Percentiles rank a stretch among this genome's conserved stretches.
These are phyloP conservation scores for Porites evermanni DNA, from an alignment of 92 coral and sea anemone species.

Conservation along the genomic window DNA sequence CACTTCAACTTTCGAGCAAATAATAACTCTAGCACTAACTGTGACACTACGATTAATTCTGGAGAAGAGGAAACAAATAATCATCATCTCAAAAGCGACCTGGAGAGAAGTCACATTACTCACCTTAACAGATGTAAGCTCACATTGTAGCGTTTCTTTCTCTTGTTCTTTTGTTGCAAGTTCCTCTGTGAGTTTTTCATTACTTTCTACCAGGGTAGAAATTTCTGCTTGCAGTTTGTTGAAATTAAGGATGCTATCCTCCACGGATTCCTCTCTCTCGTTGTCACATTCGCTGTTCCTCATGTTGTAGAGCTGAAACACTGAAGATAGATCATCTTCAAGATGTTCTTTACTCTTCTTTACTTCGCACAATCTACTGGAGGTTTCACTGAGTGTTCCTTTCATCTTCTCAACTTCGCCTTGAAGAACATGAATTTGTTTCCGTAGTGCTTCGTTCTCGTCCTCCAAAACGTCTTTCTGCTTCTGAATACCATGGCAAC, in stretches of 20 bases:
- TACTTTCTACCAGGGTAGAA: constrained; percentile 69
- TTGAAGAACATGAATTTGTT: constrained; percentile 59
- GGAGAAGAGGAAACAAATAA: not conserved
- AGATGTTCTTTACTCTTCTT: constrained; percentile 70
- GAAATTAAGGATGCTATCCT: constrained; percentile 10
- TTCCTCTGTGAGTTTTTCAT: constrained; percentile 70
- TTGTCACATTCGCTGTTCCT: constrained; percentile 5
- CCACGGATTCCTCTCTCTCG: not conserved
- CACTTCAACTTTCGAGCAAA: too few species aligned
- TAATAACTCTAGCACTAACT: too few species aligned
- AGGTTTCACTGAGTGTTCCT: constrained; percentile 71
- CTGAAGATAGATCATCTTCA: constrained; percentile 82
- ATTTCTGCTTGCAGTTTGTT: constrained; percentile 60
- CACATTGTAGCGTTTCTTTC: constrained; percentile 58
- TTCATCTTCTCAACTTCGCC: constrained; percentile 66
- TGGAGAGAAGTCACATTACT: constrained; percentile 21
- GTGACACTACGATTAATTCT: not conserved
- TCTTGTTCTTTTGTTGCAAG: constrained; percentile 55
- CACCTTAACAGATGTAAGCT: constrained; percentile 75
- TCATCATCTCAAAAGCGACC: not conserved
- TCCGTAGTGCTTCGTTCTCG: constrained; percentile 66
- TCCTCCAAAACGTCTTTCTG: constrained; percentile 64
- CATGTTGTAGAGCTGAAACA: constrained; percentile 87
- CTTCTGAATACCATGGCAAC: constrained; percentile 47
- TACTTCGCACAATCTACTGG: constrained; percentile 68